Evolutionary conservation across 2,113 vertebrate species (phyloP), one percentile per base, ranked within the genome.

Genomic region (Toxotes chatareus): DNA sequence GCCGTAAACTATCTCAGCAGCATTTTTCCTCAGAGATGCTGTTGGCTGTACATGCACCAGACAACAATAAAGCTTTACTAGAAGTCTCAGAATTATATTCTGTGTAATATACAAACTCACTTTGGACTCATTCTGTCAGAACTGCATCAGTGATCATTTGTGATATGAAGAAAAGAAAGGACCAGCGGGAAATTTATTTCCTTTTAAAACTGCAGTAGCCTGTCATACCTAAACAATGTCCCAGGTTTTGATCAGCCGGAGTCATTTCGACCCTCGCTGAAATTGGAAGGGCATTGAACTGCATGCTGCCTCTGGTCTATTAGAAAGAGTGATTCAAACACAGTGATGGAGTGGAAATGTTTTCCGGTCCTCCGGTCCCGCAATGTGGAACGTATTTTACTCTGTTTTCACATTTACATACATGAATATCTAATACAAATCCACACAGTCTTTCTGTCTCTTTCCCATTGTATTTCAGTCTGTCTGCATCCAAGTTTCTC

Each of bases 241-340:
- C 21, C 12, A 12, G 11, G 65, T 55, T 71, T 44, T 65, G n/a
- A 63, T 76, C 19, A 46, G 27, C 32, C 34, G 1, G 11, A 47
- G 47, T 44, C 42, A 38, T 71, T 49, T 80, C 0, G 6, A 27
- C 32, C 59, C 51, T 77, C 9, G 1, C 17, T 70, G 60, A 27
- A 21, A 86, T 17, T 55, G 59, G 34, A 76, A 61, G 21, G 31
- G 32, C 57, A 31, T 42, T 51, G 38, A 79, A 74, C 38, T 53
- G 60, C 42, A 59, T 13, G 16, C 16, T 70, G 62, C 27, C 27
- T 66, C 40, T 63, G 46, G 36, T 47, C 53, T 11, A 1, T 42
- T 13, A 49, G 40, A 68, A 57, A 69, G 13, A 59, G 74, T 59
- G 34, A 74, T 62, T 78, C 10, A 38, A 60, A 75, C 70, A 44